Evolutionary conservation across 2,113 vertebrate species (phyloP), one percentile per base, ranked within the genome.

Genomic region (Corvus hawaiiensis): DNA sequence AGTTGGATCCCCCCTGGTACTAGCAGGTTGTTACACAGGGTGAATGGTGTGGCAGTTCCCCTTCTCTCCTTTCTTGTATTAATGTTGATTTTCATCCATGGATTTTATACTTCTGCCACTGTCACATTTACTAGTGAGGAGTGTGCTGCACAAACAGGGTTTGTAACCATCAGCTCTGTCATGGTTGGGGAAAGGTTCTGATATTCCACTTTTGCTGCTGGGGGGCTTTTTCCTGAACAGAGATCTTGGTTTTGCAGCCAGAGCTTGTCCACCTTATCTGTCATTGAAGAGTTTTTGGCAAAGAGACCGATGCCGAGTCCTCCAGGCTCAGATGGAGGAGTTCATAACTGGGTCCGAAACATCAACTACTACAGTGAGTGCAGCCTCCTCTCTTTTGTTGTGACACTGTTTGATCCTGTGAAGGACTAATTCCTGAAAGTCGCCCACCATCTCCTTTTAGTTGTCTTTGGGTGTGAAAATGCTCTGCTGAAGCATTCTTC

Each of bases 281-380:
- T 99, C 96, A 99, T 99, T 43, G 99, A 99, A 96, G 99, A 99
- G 81, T 99, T 99, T 97, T 98, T 99, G 94, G 98, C 98, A 67
- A 99, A 99, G 95, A 98, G 99, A 95, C 97, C 97, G 11, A 97
- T 99, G 95, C 99, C 99, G 1, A 91, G 84, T 91, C 97, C 94
- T 64, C 93, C 97, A 72, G 97, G 97, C 55, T 94, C 97, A 33
- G 98, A 99, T 58, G 97, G 97, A 94, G 98, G 97, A 95, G 82
- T 95, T 90, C 98, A 98, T 95, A 99, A 98, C 97, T 99, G 99
- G 99, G 96, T 99, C 94, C 98, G 99, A 94, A 99, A 99, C 93
- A 68, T 99, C 97, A 99, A 98, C 98, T 99, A 99, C 96, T 99
- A 99, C 98, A 98, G 99, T 99, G 97, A 99, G 99, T 99, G 64